phyloP scores from a whole-genome alignment of 37 sponge, comb jelly and placozoan species.

The Aplysina aerophoba region DNA sequence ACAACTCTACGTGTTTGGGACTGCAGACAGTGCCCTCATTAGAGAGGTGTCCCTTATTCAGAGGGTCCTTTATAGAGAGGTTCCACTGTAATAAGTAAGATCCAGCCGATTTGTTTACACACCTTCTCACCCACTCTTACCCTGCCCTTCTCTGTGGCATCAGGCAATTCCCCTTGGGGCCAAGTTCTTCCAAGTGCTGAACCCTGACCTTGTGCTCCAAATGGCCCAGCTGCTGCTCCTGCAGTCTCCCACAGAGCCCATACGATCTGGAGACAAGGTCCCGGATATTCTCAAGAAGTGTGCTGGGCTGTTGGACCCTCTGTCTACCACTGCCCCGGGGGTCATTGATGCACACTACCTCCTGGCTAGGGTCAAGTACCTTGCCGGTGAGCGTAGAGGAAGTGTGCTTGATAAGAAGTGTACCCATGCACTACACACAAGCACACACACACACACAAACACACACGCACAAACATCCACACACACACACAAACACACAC shows the following conservation, averaged over 20 bases:
- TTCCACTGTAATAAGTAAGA: no score
- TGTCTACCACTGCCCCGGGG: slow-evolving; percentile 78
- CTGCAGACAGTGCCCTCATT: no score
- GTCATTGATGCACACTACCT: slow-evolving; percentile 58
- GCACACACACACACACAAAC: neutral
- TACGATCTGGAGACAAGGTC: slow-evolving; percentile 17
- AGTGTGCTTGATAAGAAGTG: neutral
- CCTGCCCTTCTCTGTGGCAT: no score
- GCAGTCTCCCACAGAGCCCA: slow-evolving; percentile 74
- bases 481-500: slow-evolving; percentile 7
- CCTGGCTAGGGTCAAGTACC: slow-evolving; percentile 87
- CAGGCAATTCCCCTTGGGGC: slow-evolving; percentile 76
- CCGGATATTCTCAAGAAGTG: slow-evolving; percentile 54
- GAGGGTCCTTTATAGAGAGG: no score
- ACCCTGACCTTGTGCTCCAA: slow-evolving; percentile 82
- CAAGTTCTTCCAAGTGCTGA: slow-evolving; percentile 70
- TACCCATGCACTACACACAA: neutral
- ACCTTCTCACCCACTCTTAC: no score
- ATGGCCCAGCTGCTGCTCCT: slow-evolving; percentile 60
- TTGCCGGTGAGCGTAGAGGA: slow-evolving; percentile 66
- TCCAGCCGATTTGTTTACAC: no score
- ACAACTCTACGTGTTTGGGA: no score
- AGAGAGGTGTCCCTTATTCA: no score
- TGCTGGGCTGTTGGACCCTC: slow-evolving; percentile 61
- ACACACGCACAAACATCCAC: neutral